A percentile compares a stretch with the other conserved stretches of the same genome.
These are phyloP conservation scores for Oxyura jamaicensis DNA, from an alignment of 2,113 vertebrate species.

Conservation along the genomic window DNA sequence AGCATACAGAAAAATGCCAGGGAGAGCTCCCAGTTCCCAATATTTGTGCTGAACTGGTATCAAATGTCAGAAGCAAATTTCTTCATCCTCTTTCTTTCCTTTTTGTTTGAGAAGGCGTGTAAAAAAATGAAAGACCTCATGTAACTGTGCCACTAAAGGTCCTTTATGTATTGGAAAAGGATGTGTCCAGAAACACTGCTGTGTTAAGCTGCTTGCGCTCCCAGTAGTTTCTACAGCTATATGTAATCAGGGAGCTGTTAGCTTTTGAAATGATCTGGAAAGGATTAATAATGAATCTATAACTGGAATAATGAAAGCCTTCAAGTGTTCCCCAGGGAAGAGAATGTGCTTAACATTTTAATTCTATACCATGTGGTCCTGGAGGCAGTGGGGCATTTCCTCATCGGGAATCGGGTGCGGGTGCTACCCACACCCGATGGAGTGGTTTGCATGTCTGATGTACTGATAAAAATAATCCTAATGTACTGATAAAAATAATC, in stretches of 20 bases:
- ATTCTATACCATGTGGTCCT: not conserved
- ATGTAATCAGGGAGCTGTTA: not conserved
- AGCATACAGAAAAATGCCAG: not conserved
- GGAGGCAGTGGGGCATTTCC: not conserved
- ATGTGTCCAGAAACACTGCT: not conserved
- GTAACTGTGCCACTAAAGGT: not conserved
- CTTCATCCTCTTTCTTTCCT: not conserved
- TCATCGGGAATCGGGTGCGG: not conserved
- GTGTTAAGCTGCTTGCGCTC: not conserved
- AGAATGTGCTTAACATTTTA: not conserved
- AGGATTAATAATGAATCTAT: constrained; percentile 1
- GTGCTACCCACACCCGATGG: not conserved
- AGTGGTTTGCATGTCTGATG: not conserved
- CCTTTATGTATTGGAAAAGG: not conserved
- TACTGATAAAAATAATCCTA: not conserved
- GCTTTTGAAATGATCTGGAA: constrained; percentile 15
- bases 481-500: not conserved
- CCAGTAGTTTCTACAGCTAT: not conserved
- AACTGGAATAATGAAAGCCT: not conserved
- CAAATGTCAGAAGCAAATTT: not conserved
- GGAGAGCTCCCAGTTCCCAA: not conserved
- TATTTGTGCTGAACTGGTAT: not conserved
- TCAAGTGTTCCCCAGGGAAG: not conserved
- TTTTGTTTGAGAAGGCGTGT: not conserved
- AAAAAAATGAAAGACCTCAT: not conserved